phyloP scores from a whole-genome alignment of 2,113 vertebrate genomes.

The Podarcis cretensis region DNA sequence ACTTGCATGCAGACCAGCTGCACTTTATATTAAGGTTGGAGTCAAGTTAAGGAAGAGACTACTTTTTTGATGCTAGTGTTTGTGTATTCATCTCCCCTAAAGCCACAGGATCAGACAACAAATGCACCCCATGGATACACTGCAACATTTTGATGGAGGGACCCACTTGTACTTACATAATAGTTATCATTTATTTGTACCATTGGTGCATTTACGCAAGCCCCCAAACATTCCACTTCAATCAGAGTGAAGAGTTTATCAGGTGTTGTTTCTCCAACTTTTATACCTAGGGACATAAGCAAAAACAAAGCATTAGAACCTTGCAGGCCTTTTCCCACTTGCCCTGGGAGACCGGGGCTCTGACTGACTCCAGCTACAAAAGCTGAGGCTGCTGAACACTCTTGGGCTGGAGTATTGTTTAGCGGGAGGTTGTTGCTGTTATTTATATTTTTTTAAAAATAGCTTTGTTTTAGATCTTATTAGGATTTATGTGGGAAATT shows the following conservation, averaged over 20 bases:
- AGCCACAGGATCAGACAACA: neutral
- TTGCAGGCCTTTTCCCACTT: neutral
- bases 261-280: constrained; percentile 92
- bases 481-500: no score
- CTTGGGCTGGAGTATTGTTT: no score
- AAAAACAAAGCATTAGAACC: neutral
- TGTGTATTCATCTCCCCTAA: neutral
- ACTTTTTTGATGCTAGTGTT: neutral
- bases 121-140: neutral
- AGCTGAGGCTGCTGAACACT: no score
- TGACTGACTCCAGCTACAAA: no score
- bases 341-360: no score
- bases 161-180: constrained; percentile 86
- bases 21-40: no score
- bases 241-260: constrained; percentile 95
- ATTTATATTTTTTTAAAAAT: no score
- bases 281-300: constrained; percentile 84
- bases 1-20: no score
- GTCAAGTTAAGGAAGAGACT: neutral
- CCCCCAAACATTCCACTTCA: constrained; percentile 97
- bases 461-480: no score
- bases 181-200: constrained; percentile 99
- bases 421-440: no score
- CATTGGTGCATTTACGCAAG: constrained; percentile 98
- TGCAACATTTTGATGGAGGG: no score